phyloP scores from a whole-genome alignment of 2,888 invertebrate species.

The Clitarchus hookeri region DNA sequence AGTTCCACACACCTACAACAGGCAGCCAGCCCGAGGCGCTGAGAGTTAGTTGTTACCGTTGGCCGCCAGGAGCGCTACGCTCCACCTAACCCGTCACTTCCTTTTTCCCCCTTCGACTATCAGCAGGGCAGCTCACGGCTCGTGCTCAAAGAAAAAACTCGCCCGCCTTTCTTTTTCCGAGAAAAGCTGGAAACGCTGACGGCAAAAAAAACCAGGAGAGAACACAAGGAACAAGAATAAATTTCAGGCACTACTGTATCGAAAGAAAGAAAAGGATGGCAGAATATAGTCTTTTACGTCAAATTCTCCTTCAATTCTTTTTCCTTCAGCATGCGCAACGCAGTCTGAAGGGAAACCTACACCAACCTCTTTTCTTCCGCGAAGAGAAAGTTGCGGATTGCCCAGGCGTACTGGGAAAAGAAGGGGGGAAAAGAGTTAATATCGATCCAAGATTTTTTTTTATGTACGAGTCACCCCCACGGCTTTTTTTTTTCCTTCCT shows the following conservation, averaged over 20 bases:
- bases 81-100: not conserved
- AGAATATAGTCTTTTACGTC: not conserved
- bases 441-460: conserved; percentile 70
- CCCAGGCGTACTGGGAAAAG: conserved; percentile 19
- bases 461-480: conserved; percentile 60
- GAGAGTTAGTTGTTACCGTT: not conserved
- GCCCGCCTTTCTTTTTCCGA: not conserved
- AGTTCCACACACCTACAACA: too few species aligned
- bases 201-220: too few species aligned
- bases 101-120: not conserved
- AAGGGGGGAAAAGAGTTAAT: conserved; percentile 69
- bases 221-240: not conserved
- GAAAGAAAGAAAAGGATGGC: not conserved
- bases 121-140: not conserved
- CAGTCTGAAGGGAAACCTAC: not conserved
- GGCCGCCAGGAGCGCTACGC: not conserved
- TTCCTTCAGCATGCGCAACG: not conserved
- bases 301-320: not conserved
- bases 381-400: conserved; percentile 4
- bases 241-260: not conserved
- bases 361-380: not conserved
- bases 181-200: not conserved
- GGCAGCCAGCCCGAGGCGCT: too few species aligned
- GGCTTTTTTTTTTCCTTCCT: conserved; percentile 64
- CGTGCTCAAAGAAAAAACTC: conserved; percentile 15